Evolutionary conservation across 1,140 invertebrate species (phyloP).

Genomic region (Aphelinus atriplicis): DNA sequence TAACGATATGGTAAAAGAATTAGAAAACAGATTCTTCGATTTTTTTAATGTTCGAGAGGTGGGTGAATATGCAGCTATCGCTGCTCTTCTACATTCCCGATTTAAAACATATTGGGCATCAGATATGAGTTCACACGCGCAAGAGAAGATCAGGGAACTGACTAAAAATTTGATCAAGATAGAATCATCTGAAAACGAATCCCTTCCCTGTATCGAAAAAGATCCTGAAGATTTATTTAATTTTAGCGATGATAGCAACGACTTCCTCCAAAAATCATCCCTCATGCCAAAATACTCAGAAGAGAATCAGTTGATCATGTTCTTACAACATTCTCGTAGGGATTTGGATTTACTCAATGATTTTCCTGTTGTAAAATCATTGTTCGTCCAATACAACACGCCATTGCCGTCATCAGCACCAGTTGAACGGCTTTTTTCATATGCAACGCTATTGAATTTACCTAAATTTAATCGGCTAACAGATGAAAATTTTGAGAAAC

Average conservation of each 20-base stretch:
- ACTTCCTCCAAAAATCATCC: no score
- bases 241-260: no score
- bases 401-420: slow-evolving; percentile 51
- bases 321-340: slow-evolving; percentile 8
- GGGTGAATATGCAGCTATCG: slow-evolving; percentile 35
- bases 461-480: slow-evolving; percentile 39
- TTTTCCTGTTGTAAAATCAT: no score
- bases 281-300: no score
- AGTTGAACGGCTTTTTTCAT: slow-evolving; percentile 50
- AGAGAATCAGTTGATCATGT: not conserved
- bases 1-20: slow-evolving; percentile 1
- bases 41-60: slow-evolving; percentile 30
- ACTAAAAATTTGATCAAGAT: slow-evolving; percentile 32
- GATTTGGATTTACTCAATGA: slow-evolving; percentile 40
- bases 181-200: slow-evolving; percentile 25
- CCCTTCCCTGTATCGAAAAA: not conserved
- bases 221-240: no score
- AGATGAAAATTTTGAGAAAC: slow-evolving; percentile 23
- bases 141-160: not conserved
- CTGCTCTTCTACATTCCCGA: slow-evolving; percentile 8
- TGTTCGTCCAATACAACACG: no score
- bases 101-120: not conserved
- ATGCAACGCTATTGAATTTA: slow-evolving; percentile 47
- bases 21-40: slow-evolving; percentile 32
- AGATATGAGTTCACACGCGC: not conserved